phyloP scores from a whole-genome alignment of 2,113 vertebrate genomes.

The Nestor notabilis region DNA sequence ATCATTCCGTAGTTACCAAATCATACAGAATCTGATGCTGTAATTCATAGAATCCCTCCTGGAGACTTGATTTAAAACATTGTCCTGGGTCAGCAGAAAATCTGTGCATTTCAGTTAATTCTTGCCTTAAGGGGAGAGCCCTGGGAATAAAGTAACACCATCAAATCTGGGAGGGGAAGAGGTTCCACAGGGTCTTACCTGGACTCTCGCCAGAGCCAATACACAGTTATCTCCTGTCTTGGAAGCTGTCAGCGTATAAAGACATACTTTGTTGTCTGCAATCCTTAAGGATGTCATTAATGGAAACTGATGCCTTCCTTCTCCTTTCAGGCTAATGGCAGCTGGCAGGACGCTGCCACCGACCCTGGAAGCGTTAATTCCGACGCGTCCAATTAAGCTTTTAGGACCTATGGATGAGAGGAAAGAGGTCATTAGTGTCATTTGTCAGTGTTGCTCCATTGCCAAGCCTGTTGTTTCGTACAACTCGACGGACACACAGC shows the following conservation, averaged over 20 bases:
- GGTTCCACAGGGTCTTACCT: background rate
- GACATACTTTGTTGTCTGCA: background rate
- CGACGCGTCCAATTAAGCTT: slow-evolving; percentile 82
- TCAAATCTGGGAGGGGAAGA: background rate
- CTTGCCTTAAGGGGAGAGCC: background rate
- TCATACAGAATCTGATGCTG: too few relatives aligned
- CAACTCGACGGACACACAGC: slow-evolving; percentile 34
- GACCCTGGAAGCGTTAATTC: slow-evolving; percentile 83
- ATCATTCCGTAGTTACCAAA: too few relatives aligned
- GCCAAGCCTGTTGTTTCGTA: background rate
- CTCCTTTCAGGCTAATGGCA: slow-evolving; percentile 78
- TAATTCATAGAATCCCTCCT: background rate
- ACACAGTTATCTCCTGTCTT: background rate
- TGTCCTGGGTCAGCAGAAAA: background rate
- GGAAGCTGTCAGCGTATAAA: background rate
- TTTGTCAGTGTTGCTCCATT: slow-evolving; percentile 22
- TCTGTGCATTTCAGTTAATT: background rate
- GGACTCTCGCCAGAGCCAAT: background rate
- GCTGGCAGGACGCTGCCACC: slow-evolving; percentile 85
- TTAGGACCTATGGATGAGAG: slow-evolving; percentile 46
- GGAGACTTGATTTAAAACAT: background rate
- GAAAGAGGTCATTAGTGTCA: slow-evolving; percentile 50
- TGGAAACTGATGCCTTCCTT: background rate
- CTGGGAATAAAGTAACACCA: background rate
- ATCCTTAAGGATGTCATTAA: background rate